phyloP scores from a whole-genome alignment of 1,140 invertebrate genomes.

The Latrodectus geometricus region DNA sequence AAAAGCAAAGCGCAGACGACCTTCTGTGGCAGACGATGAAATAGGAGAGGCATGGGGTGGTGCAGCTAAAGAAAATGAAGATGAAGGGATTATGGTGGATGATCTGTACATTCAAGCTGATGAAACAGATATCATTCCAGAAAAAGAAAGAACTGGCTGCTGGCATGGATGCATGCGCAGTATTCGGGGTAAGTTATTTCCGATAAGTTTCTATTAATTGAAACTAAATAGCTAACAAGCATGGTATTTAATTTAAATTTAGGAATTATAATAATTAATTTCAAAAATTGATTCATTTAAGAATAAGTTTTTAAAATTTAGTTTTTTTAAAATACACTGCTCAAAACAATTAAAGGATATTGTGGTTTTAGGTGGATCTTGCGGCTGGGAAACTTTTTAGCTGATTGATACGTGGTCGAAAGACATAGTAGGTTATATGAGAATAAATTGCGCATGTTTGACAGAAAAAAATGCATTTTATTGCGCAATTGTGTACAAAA shows the following conservation, averaged over 20 bases:
- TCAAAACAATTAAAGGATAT: too few relatives aligned
- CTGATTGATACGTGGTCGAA: too few relatives aligned
- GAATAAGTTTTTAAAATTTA: not conserved
- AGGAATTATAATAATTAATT: too few relatives aligned
- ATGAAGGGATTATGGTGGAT: conserved; percentile 52
- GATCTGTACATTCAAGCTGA: conserved; percentile 48
- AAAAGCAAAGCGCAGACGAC: conserved; percentile 24
- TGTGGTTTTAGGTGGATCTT: too few relatives aligned
- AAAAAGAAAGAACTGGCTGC: conserved; percentile 52
- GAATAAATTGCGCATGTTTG: too few relatives aligned
- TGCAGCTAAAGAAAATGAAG: not conserved
- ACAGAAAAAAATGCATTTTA: too few relatives aligned
- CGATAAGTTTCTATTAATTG: not conserved
- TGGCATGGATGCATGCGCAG: conserved; percentile 57
- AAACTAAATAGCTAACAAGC: not conserved
- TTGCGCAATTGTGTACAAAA: too few relatives aligned
- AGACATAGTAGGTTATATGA: too few relatives aligned
- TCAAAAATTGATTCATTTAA: too few relatives aligned
- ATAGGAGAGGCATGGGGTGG: conserved; percentile 34
- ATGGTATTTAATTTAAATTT: too few relatives aligned
- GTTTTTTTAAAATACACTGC: too few relatives aligned
- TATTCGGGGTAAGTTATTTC: conserved; percentile 38
- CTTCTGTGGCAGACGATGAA: conserved; percentile 48
- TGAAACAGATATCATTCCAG: conserved; percentile 56
- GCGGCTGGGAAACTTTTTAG: too few relatives aligned